Evolutionary conservation across 2,888 invertebrate genomes (phyloP).

Genomic region (Zaprionus lineosus): DNA sequence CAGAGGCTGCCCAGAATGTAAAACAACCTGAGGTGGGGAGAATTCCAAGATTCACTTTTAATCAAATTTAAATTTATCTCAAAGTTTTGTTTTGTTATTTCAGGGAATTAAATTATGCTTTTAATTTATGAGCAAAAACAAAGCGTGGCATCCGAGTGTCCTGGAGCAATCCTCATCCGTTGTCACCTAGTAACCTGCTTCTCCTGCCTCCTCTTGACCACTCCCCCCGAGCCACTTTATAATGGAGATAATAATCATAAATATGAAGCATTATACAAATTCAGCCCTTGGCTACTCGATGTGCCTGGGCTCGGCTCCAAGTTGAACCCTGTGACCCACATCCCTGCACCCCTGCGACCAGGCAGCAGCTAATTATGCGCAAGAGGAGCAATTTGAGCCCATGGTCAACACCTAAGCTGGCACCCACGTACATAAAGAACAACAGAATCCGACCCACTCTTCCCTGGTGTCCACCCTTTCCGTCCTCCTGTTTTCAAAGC

Average conservation of each 20-base stretch:
- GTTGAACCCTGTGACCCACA: constrained; percentile 1
- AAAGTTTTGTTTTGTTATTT: too few species aligned
- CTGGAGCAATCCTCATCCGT: too few species aligned
- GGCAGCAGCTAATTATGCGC: constrained; percentile 54
- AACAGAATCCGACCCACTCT: constrained; percentile 15
- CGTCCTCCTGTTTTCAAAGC: too few species aligned
- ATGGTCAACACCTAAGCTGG: constrained; percentile 55
- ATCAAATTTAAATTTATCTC: too few species aligned
- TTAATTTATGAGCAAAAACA: too few species aligned
- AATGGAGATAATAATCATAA: constrained; percentile 31
- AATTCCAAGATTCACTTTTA: too few species aligned
- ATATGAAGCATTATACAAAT: constrained; percentile 16
- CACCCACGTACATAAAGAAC: constrained; percentile 19
- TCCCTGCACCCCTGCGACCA: constrained; percentile 5
- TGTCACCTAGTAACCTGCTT: not conserved
- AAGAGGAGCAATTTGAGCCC: constrained; percentile 58
- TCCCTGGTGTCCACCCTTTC: too few species aligned
- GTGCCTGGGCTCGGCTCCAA: constrained; percentile 5
- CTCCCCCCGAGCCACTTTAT: constrained; percentile 9
- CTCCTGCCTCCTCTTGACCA: not conserved
- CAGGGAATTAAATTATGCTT: too few species aligned
- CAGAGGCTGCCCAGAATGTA: too few species aligned
- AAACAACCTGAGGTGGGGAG: too few species aligned
- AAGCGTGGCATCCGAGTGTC: too few species aligned
- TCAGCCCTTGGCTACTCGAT: constrained; percentile 1